These are phyloP conservation scores for Agapornis roseicollis DNA, from an alignment of 2,113 vertebrate genomes.

Conservation along the genomic window DNA sequence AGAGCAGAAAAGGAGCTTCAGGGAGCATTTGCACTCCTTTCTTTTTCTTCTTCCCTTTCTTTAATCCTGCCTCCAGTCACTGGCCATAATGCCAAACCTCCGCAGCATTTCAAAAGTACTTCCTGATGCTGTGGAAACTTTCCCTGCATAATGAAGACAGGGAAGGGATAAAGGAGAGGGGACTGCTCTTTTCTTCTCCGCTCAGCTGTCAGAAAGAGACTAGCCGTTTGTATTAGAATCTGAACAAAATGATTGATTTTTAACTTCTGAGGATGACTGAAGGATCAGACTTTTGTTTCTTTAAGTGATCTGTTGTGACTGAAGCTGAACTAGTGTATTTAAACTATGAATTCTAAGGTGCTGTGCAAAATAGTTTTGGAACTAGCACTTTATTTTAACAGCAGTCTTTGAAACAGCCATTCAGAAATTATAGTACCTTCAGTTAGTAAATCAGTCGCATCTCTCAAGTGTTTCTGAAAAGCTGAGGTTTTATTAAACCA, in stretches of 20 bases:
- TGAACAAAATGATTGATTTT: neutral
- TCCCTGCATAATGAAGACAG: neutral
- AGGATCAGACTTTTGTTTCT: neutral
- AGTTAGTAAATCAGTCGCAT: neutral
- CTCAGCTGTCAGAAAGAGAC: neutral
- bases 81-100: neutral
- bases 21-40: neutral
- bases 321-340: neutral
- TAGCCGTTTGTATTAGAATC: neutral
- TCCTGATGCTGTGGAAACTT: neutral
- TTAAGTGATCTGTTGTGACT: neutral
- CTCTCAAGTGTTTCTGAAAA: neutral
- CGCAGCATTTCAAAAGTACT: neutral
- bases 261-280: neutral
- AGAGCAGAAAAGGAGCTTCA: neutral
- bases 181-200: neutral
- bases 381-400: neutral
- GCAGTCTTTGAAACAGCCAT: fast-evolving
- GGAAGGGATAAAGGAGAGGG: neutral
- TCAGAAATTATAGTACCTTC: neutral
- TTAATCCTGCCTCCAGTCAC: neutral
- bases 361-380: neutral
- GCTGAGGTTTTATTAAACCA: neutral
- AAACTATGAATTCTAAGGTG: neutral
- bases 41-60: neutral